A percentile compares a stretch with the other conserved stretches of the same genome.
phyloP scores from a whole-genome alignment of 2,113 vertebrate genomes.

The Sminthopsis crassicaudata region DNA sequence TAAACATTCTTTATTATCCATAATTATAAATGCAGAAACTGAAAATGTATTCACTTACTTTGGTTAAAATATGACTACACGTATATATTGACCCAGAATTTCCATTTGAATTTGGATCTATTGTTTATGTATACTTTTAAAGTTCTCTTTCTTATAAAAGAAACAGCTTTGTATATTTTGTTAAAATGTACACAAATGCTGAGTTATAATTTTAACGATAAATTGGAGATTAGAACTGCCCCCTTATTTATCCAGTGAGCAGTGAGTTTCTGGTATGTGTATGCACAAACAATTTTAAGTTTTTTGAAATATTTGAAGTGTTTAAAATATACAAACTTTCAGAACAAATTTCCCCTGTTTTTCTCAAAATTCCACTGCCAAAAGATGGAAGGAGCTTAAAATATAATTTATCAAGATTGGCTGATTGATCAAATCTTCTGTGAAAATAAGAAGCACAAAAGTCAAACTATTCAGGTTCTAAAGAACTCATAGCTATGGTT shows the following conservation, averaged over 20 bases:
- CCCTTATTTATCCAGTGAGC: not conserved
- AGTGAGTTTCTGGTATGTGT: not conserved
- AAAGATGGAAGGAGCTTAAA: not conserved
- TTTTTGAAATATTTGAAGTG: not conserved
- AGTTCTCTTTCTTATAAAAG: conserved; percentile 63
- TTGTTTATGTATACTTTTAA: conserved; percentile 69
- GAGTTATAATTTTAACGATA: conserved; percentile 23
- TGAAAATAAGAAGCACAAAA: not conserved
- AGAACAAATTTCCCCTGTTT: not conserved
- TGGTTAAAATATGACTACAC: conserved; percentile 46
- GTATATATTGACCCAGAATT: conserved; percentile 68
- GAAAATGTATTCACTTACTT: not conserved
- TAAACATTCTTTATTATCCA: conserved; percentile 33
- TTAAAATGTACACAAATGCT: not conserved
- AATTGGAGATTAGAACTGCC: conserved; percentile 12
- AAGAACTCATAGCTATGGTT: not conserved
- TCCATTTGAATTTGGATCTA: conserved; percentile 67
- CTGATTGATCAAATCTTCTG: not conserved
- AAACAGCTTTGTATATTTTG: conserved; percentile 34
- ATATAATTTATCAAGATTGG: not conserved
- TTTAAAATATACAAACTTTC: not conserved
- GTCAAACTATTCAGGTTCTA: not conserved
- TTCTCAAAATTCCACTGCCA: conserved; percentile 30
- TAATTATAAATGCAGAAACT: conserved; percentile 32
- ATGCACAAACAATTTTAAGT: not conserved